A percentile compares a stretch with the other conserved stretches of the same genome.
phyloP scores from a whole-genome alignment of 1,140 invertebrate genomes.

The Watersipora subatra region DNA sequence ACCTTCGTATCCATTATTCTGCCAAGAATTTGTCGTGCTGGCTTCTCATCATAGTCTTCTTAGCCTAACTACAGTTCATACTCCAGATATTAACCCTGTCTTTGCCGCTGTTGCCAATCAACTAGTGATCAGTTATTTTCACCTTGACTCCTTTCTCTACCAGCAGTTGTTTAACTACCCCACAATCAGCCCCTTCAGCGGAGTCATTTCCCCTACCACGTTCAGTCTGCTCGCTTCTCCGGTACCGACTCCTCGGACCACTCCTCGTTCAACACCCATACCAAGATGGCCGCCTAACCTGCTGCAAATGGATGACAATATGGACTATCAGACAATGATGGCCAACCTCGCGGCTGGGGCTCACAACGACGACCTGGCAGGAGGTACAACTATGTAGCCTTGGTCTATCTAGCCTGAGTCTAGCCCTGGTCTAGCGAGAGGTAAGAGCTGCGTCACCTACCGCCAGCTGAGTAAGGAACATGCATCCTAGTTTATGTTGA shows the following conservation, averaged over 20 bases:
- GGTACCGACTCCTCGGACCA: constrained; percentile 55
- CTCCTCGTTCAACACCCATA: constrained; percentile 48
- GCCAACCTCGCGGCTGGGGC: background rate
- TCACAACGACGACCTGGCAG: background rate
- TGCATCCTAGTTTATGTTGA: background rate
- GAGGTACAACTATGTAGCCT: constrained; percentile 2
- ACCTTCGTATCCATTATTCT: too few species aligned
- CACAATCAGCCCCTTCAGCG: constrained; percentile 53
- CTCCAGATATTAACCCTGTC: too few species aligned
- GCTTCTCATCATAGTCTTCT: too few species aligned
- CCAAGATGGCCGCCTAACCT: constrained; percentile 74
- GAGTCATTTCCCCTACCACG: constrained; percentile 77
- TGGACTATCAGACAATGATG: constrained; percentile 67
- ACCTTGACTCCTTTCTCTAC: too few species aligned
- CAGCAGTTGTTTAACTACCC: constrained; percentile 81
- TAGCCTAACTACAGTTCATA: too few species aligned
- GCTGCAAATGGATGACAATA: constrained; percentile 67
- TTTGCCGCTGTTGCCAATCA: too few species aligned
- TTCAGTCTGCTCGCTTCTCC: constrained; percentile 72
- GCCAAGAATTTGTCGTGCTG: too few species aligned
- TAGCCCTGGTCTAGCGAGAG: too few species aligned
- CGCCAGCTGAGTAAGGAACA: background rate
- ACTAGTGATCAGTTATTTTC: too few species aligned
- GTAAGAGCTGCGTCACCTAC: background rate
- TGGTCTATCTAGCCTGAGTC: too few species aligned